Evolutionary conservation across 2,113 vertebrate genomes (phyloP), one percentile per base, ranked within the genome.

Genomic region (Myiopsitta monachus): DNA sequence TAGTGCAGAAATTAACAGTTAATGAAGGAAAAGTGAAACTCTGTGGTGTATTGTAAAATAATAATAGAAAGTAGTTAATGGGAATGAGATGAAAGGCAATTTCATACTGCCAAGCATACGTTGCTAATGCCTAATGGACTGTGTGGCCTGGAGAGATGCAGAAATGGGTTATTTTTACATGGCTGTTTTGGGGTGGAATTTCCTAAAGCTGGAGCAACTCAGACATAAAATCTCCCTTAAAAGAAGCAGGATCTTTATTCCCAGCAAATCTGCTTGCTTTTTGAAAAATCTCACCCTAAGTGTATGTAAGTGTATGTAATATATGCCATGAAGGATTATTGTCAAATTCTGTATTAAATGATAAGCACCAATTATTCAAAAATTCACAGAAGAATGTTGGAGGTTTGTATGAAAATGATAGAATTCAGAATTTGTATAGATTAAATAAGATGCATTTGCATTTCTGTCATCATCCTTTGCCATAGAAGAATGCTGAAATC

Each of bases 111-210:
- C 76, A 80, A 47, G 70, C 64, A 22, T 14, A 83, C 80, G 46
- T 30, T 81, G 27, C 75, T 68, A 74, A 31, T 39, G 75, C 82
- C 63, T 92, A 74, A 80, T 33, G 49, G 67, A 49, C 38, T 74
- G 26, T 66, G 61, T 78, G 85, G 79, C 90, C 80, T 85, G 59
- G 59, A 92, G 67, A 78, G 79, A n/a, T 67, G 68, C 78, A 94
- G 79, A 77, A 96, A 94, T 1, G 6, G 55, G 76, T 91, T 88
- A 68, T 88, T 92, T 94, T 91, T 74, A 63, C 85, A 72, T 69
- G 77, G n/a, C 80, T 95, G 85, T 1, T 59, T 94, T 96, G 49
- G 68, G 30, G 59, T 83, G 54, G 68, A 77, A 96, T 92, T 92
- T 94, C 66, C 68, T 91, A 80, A 86, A 90, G 78, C 81, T 85